phyloP scores from a whole-genome alignment of 2,113 vertebrate species.

The Phyllostomus discolor region DNA sequence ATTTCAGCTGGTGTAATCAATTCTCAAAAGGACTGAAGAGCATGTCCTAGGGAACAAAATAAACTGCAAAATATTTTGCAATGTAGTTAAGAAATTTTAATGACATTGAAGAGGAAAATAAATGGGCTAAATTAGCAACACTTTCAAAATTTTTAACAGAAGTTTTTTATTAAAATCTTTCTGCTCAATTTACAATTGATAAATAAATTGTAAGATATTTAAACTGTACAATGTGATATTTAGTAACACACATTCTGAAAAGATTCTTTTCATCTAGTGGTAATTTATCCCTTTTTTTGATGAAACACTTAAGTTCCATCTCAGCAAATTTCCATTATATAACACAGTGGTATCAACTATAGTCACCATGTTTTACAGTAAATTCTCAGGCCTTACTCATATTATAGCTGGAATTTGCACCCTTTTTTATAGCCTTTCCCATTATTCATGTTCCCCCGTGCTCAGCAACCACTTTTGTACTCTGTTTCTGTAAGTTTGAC shows the following conservation, averaged over 20 bases:
- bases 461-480: neutral
- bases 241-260: neutral
- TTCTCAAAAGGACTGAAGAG: neutral
- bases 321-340: neutral
- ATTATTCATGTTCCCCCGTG: neutral
- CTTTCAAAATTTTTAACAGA: neutral
- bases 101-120: neutral
- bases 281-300: neutral
- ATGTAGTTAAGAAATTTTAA: constrained; percentile 12
- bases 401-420: neutral
- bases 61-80: neutral
- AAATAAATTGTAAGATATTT: neutral
- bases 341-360: neutral
- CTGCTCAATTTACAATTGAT: neutral
- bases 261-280: neutral
- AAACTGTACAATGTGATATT: neutral
- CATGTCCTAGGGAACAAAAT: neutral
- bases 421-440: neutral
- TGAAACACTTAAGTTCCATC: neutral
- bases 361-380: neutral
- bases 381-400: neutral
- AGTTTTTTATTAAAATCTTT: neutral
- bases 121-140: neutral
- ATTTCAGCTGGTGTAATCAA: neutral
- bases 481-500: neutral